A percentile compares a stretch with the other conserved stretches of the same genome.
These are phyloP conservation scores for Penaeus japonicus DNA, from an alignment of 1,140 invertebrate species.

Conservation along the genomic window DNA sequence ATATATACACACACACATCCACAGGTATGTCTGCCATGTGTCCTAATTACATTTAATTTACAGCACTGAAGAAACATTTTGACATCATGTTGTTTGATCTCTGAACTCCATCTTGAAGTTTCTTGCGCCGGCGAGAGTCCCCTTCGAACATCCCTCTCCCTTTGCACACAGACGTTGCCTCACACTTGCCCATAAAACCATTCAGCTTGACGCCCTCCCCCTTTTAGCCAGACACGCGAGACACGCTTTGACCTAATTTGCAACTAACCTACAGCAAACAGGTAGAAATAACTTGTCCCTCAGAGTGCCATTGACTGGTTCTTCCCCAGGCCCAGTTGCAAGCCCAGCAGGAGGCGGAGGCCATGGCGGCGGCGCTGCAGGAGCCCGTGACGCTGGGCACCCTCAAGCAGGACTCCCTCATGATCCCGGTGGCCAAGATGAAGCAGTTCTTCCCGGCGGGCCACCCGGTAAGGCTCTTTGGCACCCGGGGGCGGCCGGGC, in stretches of 20 bases:
- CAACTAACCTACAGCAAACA: background rate
- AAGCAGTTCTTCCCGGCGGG: slow-evolving; percentile 57
- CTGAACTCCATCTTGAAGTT: no score
- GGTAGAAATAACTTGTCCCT: background rate
- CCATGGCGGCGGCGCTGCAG: background rate
- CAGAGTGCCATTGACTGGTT: background rate
- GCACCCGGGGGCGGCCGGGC: background rate
- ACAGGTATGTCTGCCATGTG: no score
- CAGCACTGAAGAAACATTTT: no score
- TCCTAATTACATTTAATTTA: no score
- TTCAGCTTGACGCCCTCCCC: no score
- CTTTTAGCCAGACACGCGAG: background rate
- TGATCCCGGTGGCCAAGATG: slow-evolving; percentile 56
- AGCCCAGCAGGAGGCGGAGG: slow-evolving; percentile 17
- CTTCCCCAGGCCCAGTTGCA: slow-evolving; percentile 14
- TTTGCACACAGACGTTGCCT: no score
- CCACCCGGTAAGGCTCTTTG: slow-evolving; percentile 43
- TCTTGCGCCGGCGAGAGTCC: no score
- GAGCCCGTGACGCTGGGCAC: slow-evolving; percentile 53
- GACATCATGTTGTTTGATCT: no score
- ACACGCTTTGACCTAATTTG: background rate
- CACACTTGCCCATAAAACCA: no score
- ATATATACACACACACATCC: no score
- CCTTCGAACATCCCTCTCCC: no score
- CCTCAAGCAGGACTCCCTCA: slow-evolving; percentile 58